These are phyloP conservation scores for Podotricha telesiphe DNA, from an alignment of 2,888 invertebrate species.

Conservation along the genomic window DNA sequence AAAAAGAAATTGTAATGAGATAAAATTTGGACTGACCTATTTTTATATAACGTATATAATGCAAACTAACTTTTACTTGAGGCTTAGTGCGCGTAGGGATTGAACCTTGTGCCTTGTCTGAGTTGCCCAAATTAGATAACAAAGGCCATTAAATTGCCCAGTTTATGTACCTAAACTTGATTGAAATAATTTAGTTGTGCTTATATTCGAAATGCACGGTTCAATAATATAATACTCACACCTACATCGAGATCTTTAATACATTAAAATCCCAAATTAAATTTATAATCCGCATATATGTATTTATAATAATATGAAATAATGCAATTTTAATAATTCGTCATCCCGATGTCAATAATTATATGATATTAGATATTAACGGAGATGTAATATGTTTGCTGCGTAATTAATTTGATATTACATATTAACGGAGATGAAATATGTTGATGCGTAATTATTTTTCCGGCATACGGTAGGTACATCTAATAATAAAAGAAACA, in stretches of 20 bases:
- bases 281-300: background rate
- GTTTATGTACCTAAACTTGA: background rate
- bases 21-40: background rate
- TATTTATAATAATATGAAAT: background rate
- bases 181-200: background rate
- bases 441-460: background rate
- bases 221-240: too few relatives aligned
- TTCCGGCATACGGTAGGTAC: background rate
- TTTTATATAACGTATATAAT: background rate
- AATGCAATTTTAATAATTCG: background rate
- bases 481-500: too few relatives aligned
- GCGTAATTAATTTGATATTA: background rate
- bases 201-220: background rate
- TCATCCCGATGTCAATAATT: too few relatives aligned
- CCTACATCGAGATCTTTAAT: background rate
- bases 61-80: background rate
- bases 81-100: background rate
- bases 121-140: slow-evolving; percentile 11
- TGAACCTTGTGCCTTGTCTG: background rate
- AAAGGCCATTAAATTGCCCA: background rate
- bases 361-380: background rate
- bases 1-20: background rate
- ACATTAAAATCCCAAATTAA: background rate
- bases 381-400: background rate
- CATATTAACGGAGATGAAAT: too few relatives aligned